Percentiles rank a stretch among this genome's conserved stretches.
phyloP scores from a whole-genome alignment of 2,797 vertebrate species.

The Karalla daura region DNA sequence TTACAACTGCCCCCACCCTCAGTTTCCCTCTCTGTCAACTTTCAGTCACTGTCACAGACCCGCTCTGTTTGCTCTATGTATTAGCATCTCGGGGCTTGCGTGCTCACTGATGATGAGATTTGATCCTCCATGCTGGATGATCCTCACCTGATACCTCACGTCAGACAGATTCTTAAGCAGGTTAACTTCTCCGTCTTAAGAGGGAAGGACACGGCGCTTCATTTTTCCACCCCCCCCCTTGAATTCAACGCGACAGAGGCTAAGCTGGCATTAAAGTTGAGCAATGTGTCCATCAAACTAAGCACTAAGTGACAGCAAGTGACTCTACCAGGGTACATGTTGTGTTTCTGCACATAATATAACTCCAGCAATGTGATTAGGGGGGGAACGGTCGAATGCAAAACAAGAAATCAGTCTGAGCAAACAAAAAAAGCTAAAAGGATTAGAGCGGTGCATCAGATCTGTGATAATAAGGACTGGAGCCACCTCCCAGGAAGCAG shows the following conservation, averaged over 20 bases:
- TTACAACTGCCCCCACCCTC: constrained; percentile 11
- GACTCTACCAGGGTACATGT: neutral
- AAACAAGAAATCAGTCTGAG: neutral
- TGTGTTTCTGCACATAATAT: constrained; percentile 15
- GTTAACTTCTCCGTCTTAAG: constrained; percentile 73
- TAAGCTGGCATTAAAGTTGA: constrained; percentile 65
- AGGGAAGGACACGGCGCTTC: constrained; percentile 61
- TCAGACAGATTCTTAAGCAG: constrained; percentile 77
- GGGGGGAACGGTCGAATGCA: neutral
- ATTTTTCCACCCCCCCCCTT: constrained; percentile 45
- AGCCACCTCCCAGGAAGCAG: constrained; percentile 39
- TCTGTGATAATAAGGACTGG: constrained; percentile 13
- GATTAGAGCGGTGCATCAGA: neutral
- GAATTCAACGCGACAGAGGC: constrained; percentile 42
- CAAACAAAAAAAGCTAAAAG: constrained; percentile 9
- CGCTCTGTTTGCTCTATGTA: constrained; percentile 51
- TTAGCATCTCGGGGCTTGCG: constrained; percentile 79
- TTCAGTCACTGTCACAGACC: constrained; percentile 22
- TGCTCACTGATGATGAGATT: constrained; percentile 81
- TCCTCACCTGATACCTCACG: constrained; percentile 73
- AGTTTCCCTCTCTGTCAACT: constrained; percentile 9
- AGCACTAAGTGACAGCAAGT: constrained; percentile 40
- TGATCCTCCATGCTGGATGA: constrained; percentile 78
- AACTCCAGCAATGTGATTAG: neutral
- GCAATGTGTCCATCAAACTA: constrained; percentile 52